These are phyloP conservation scores for Pterois miles DNA, from an alignment of 2,797 vertebrate genomes.

Conservation along the genomic window DNA sequence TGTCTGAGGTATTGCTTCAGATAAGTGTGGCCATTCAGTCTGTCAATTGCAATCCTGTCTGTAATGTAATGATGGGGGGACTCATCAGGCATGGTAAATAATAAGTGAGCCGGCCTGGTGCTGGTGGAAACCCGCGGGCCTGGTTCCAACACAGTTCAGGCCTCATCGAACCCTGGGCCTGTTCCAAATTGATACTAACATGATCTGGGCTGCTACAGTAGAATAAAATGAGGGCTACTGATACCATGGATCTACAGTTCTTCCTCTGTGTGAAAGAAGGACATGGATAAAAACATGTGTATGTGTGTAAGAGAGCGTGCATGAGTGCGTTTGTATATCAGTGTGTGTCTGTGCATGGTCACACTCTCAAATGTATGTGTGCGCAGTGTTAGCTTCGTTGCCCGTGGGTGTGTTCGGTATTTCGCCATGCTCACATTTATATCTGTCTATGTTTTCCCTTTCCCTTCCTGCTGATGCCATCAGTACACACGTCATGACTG, in stretches of 20 bases:
- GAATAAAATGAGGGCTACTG: slow-evolving; percentile 54
- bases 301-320: neutral
- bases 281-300: neutral
- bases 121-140: slow-evolving; percentile 61
- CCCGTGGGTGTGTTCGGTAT: slow-evolving; percentile 65
- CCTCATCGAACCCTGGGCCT: slow-evolving; percentile 77
- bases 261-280: slow-evolving; percentile 20
- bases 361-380: slow-evolving; percentile 35
- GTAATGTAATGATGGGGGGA: slow-evolving; percentile 62
- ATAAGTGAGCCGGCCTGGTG: slow-evolving; percentile 50
- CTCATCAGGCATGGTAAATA: slow-evolving; percentile 65
- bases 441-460: slow-evolving; percentile 68
- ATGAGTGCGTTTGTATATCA: slow-evolving; percentile 9
- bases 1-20: slow-evolving; percentile 6
- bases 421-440: slow-evolving; percentile 65
- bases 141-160: slow-evolving; percentile 70
- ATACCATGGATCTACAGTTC: slow-evolving; percentile 48
- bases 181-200: slow-evolving; percentile 76
- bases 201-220: slow-evolving; percentile 45
- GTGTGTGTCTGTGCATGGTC: slow-evolving; percentile 13
- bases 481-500: slow-evolving; percentile 74
- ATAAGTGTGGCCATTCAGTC: slow-evolving; percentile 33
- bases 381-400: slow-evolving; percentile 42
- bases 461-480: slow-evolving; percentile 79
- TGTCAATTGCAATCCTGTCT: slow-evolving; percentile 52